Evolutionary conservation across 2,113 vertebrate species (phyloP), one percentile per base, ranked within the genome.

Genomic region (Paraplagusia blochii): DNA sequence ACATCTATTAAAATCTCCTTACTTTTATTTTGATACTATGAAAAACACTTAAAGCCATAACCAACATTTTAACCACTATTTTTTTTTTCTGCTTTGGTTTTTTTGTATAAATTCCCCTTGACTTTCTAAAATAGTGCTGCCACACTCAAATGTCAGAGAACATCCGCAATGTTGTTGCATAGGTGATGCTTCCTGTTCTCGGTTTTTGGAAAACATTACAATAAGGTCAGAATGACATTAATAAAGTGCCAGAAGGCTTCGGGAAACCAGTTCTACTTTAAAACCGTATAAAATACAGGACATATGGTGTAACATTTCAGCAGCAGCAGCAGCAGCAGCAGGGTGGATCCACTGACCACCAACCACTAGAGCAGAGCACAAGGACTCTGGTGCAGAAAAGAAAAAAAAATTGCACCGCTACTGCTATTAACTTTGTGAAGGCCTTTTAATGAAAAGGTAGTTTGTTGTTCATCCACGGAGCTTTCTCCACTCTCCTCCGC

Each of bases 291-390:
- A 56, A 66, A 69, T 11, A 53, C 44, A 65, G 58, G 58, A 58
- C 10, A 29, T 81, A 73, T 63, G 83, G 81, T 72, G 70, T 58
- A 60, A 75, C 72, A 40, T 69, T 76, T 78, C 72, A 11, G 53
- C 60, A 53, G 15, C 38, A 29, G 54, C 74, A 75, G 65, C 58
- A 58, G 9, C 69, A 69, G 60, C 10, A 10, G 65, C 71, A 74
- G 81, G 79, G 83, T 67, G 81, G 81, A 84, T 55, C 75, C 75
- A 1, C 79, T 85, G 81, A 79, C 85, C 83, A 77, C 73, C 79
- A 77, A 85, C 85, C 81, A 58, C 80, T 22, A 17, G 43, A 53
- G 67, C 18, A 59, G 46, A 1, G 69, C 61, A 33, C 54, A 33
- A 46, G 46, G 63, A 63, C 65, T 53, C 48, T 9, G 46, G 57